These are phyloP conservation scores for Rhabdomys pumilio DNA, from an alignment of 2,797 vertebrate genomes.

Conservation along the genomic window DNA sequence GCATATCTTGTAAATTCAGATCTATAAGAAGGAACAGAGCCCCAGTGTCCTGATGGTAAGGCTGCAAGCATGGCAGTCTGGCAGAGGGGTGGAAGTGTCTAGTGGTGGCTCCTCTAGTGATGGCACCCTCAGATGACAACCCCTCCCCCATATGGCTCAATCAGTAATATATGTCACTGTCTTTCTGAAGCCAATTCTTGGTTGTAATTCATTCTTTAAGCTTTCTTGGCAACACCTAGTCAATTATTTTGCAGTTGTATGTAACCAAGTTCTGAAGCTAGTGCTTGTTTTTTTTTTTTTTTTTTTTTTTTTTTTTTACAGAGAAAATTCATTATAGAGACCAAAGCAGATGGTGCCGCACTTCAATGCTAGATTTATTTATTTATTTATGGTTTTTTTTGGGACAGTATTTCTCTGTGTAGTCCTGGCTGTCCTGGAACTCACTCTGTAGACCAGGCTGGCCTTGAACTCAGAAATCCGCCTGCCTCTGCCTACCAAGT, in stretches of 20 bases:
- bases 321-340: background rate
- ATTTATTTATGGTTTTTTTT: too few species aligned
- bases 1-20: background rate
- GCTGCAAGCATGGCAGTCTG: background rate
- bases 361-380: background rate
- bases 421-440: too few species aligned
- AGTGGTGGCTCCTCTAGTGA: background rate
- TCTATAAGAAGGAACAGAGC: background rate
- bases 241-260: background rate
- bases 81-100: too few species aligned
- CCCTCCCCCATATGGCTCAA: too few species aligned
- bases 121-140: background rate
- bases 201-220: background rate
- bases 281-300: background rate
- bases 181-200: background rate
- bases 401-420: too few species aligned
- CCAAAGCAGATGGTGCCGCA: background rate
- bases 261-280: background rate
- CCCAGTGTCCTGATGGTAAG: background rate
- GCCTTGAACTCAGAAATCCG: too few species aligned
- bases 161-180: background rate
- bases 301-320: background rate
- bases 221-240: background rate
- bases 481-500: too few species aligned
- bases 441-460: too few species aligned